Evolutionary conservation across 2,797 vertebrate genomes (phyloP), one percentile per base, ranked within the genome.

Genomic region (Denticeps clupeoides): DNA sequence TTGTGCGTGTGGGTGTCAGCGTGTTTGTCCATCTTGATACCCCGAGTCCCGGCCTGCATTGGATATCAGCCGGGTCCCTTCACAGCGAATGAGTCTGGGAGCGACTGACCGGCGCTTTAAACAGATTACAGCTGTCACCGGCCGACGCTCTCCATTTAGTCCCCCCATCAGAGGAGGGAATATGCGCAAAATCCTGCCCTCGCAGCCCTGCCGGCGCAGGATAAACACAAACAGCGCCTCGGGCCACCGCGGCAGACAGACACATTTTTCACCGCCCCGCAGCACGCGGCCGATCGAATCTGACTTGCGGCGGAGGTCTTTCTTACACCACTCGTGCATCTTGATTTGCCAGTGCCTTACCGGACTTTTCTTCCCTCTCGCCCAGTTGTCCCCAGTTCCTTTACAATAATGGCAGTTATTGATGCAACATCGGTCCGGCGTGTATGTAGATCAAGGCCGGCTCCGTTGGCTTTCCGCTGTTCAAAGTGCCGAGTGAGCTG

Each of bases 121-220:
- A 60, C 57, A 60, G 56, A 65, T 68, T 56, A 58, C 55, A 54
- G 40, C 51, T 57, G 53, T 60, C 56, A 63, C 46, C 43, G 53
- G 38, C 59, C 41, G 56, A 56, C 56, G 54, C 45, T 50, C 46
- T n/a, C 40, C 24, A 54, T 62, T 68, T 55, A 55, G 47, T 43
- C 6, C 13, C 25, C 15, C 44, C 52, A 49, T 58, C 57, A 52
- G 38, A n/a, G 18, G 45, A 12, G 29, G 19, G 54, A 53, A 59
- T 58, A 38, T 47, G 37, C 23, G 32, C 44, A 27, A 29, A 49
- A 33, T 51, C 23, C 33, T 37, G 15, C 37, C 26, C 8, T 13
- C 18, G 41, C 37, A 40, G 41, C 40, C 26, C 4, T 10, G 19
- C 41, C 42, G 24, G 7, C 42, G 7, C 5, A 41, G 26, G 32